phyloP scores from a whole-genome alignment of 2,113 vertebrate genomes.

The Pogonocichla stellata region DNA sequence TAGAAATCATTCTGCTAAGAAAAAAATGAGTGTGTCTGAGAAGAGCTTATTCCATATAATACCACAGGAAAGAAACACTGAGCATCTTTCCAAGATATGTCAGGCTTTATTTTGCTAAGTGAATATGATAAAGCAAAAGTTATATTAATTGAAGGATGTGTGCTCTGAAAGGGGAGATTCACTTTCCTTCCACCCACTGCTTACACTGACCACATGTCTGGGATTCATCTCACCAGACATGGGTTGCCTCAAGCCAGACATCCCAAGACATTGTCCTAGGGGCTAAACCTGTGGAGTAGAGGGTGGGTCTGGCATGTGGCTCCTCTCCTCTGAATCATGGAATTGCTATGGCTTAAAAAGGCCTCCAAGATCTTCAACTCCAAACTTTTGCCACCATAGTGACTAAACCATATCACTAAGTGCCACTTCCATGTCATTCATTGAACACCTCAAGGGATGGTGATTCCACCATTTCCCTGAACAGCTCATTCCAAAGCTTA shows the following conservation, averaged over 20 bases:
- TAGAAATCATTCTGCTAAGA: not conserved
- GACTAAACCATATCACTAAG: not conserved
- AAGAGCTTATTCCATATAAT: not conserved
- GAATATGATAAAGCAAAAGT: not conserved
- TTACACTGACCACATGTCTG: not conserved
- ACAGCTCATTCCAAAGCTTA: not conserved
- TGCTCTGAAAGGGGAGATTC: not conserved
- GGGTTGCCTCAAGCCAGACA: not conserved
- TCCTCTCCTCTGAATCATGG: not conserved
- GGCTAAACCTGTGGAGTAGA: not conserved
- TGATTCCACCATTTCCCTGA: not conserved
- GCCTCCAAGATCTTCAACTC: not conserved
- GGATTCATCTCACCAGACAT: not conserved
- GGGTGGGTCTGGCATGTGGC: not conserved
- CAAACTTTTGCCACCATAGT: not conserved
- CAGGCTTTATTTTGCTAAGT: not conserved
- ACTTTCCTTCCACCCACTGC: not conserved
- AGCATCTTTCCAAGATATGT: not conserved
- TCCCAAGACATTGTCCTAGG: not conserved
- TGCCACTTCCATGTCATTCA: rapidly evolving
- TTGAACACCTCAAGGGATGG: not conserved
- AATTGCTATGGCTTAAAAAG: not conserved
- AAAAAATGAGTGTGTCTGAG: not conserved
- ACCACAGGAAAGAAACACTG: not conserved
- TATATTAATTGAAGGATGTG: not conserved